Percentiles rank a stretch among this genome's conserved stretches.
Evolutionary conservation across 2,797 vertebrate genomes (phyloP).

Genomic region (Clamator glandarius): DNA sequence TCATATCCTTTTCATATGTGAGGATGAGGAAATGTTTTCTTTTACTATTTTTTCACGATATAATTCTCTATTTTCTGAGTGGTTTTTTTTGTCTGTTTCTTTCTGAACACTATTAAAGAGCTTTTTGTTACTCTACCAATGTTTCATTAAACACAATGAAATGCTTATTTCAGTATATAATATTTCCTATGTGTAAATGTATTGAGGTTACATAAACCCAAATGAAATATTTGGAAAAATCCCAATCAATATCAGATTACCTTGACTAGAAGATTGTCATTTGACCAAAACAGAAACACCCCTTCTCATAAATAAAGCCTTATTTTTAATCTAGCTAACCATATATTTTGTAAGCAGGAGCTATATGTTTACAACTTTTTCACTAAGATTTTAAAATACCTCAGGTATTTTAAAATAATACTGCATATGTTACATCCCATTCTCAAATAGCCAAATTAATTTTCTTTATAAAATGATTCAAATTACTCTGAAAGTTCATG

Average conservation of each 20-base stretch:
- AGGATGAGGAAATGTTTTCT: neutral
- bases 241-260: accelerated
- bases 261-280: neutral
- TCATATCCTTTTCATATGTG: neutral
- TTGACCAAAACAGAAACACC: neutral
- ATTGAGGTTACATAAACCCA: neutral
- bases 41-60: neutral
- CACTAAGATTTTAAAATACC: neutral
- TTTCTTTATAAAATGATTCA: neutral
- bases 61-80: neutral
- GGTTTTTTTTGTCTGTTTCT: accelerated
- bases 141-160: neutral
- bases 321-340: neutral
- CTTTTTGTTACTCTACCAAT: neutral
- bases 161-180: neutral
- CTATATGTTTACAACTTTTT: neutral
- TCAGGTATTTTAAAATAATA: neutral
- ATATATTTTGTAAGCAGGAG: neutral
- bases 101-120: neutral
- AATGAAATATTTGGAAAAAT: neutral
- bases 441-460: neutral
- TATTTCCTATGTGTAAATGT: neutral
- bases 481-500: neutral
- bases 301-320: accelerated
- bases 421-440: neutral